Conservation (phyloP, 2,888 invertebrate genomes). For the Nemotelus nigrinus region DNA sequence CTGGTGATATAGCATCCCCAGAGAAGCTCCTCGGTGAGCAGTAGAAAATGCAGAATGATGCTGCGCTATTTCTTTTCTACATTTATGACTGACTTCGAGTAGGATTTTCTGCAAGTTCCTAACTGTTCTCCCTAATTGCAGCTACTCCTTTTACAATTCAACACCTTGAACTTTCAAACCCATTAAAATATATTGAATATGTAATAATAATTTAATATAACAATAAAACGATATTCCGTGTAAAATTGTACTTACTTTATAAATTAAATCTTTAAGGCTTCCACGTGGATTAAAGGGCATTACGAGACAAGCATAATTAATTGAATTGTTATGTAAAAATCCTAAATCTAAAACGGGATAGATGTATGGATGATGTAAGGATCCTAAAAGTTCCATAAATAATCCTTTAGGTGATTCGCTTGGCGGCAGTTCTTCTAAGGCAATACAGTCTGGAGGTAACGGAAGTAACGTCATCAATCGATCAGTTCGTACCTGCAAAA, state of each 20-base stretch:
- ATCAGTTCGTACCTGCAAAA: constrained; percentile 63
- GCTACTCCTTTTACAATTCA: no score
- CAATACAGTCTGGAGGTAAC: constrained; percentile 64
- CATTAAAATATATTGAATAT: no score
- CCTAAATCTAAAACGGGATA: constrained; percentile 90
- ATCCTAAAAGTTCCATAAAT: constrained; percentile 83
- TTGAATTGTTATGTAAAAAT: constrained; percentile 70
- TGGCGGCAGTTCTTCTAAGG: constrained; percentile 66
- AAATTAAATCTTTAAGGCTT: constrained; percentile 89
- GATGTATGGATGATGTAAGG: constrained; percentile 91
- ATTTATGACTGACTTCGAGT: no score
- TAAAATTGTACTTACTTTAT: constrained; percentile 71
- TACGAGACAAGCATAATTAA: constrained; percentile 77
- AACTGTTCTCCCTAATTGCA: no score
- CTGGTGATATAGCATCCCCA: no score
- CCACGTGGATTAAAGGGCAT: constrained; percentile 86
- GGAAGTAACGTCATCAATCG: constrained; percentile 64
- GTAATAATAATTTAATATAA: no score
- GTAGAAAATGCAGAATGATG: no score
- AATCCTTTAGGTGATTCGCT: constrained; percentile 75
- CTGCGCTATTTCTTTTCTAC: no score
- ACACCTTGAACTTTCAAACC: no score
- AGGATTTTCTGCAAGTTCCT: no score
- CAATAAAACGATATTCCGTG: no score
- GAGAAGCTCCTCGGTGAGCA: no score